phyloP scores from a whole-genome alignment of 2,888 invertebrate genomes.

The Pollenia labialis region DNA sequence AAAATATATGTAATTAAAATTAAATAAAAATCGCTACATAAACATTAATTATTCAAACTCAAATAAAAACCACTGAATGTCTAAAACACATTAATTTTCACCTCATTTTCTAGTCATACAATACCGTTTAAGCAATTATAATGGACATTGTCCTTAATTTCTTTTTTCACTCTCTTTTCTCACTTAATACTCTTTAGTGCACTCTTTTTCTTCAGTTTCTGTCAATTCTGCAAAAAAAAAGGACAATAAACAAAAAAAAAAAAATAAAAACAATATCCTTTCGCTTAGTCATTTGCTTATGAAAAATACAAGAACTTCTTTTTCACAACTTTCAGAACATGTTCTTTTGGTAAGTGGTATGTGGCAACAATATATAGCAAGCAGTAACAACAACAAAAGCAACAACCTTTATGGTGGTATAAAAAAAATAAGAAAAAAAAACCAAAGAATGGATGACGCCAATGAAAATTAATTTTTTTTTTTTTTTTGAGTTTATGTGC shows the following conservation, averaged over 20 bases:
- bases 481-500: slow-evolving; percentile 55
- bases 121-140: slow-evolving; percentile 14
- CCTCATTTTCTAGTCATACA: not conserved
- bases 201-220: slow-evolving; percentile 9
- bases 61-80: not conserved
- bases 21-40: slow-evolving; percentile 4
- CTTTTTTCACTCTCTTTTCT: not conserved
- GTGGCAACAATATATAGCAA: slow-evolving; percentile 8
- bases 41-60: slow-evolving; percentile 1
- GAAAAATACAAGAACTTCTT: slow-evolving; percentile 34
- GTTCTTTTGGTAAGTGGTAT: not conserved
- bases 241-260: slow-evolving; percentile 25
- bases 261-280: slow-evolving; percentile 47
- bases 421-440: slow-evolving; percentile 9
- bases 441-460: slow-evolving; percentile 67
- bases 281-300: slow-evolving; percentile 72
- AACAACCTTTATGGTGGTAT: slow-evolving; percentile 33
- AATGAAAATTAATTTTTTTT: slow-evolving; percentile 50
- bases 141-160: slow-evolving; percentile 34
- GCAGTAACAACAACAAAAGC: slow-evolving; percentile 8
- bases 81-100: slow-evolving; percentile 8
- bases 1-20: not conserved
- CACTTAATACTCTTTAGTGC: not conserved
- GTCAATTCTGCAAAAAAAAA: slow-evolving; percentile 41
- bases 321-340: slow-evolving; percentile 18